Evolutionary conservation across 1,140 invertebrate genomes (phyloP).

Genomic region (Papilio machaon): DNA sequence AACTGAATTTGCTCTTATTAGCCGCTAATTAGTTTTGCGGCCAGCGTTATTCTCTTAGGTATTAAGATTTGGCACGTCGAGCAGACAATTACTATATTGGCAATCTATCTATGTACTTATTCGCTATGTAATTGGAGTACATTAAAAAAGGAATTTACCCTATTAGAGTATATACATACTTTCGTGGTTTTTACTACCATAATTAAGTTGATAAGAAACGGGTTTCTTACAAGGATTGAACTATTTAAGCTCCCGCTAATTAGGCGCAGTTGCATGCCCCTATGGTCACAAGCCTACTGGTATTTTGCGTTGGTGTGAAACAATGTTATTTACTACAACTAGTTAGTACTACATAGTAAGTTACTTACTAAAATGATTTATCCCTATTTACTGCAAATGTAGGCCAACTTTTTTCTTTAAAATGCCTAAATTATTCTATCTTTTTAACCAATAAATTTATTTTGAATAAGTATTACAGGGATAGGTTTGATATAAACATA

Average conservation of each 20-base stretch:
- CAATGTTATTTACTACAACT: background rate
- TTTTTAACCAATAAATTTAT: too few relatives aligned
- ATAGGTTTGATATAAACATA: too few relatives aligned
- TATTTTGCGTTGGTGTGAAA: too few relatives aligned
- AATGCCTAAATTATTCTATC: too few relatives aligned
- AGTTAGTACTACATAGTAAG: background rate
- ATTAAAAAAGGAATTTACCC: background rate
- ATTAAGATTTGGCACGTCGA: slow-evolving; percentile 7
- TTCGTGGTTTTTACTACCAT: too few relatives aligned
- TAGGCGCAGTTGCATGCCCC: too few relatives aligned
- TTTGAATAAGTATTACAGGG: too few relatives aligned
- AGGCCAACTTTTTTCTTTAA: too few relatives aligned
- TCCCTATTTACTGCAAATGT: background rate
- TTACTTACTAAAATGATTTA: background rate
- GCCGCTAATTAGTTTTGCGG: slow-evolving; percentile 5
- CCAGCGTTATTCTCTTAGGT: background rate
- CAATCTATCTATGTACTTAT: background rate
- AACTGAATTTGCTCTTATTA: background rate
- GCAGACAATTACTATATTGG: slow-evolving; percentile 1
- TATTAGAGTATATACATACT: background rate
- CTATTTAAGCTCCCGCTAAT: too few relatives aligned
- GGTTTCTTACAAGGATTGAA: too few relatives aligned
- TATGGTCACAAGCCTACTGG: too few relatives aligned
- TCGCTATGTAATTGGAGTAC: background rate
- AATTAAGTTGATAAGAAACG: too few relatives aligned